Percentiles rank a stretch among this genome's conserved stretches.
phyloP scores from a whole-genome alignment of 2,113 vertebrate genomes.

The Vulpes lagopus region DNA sequence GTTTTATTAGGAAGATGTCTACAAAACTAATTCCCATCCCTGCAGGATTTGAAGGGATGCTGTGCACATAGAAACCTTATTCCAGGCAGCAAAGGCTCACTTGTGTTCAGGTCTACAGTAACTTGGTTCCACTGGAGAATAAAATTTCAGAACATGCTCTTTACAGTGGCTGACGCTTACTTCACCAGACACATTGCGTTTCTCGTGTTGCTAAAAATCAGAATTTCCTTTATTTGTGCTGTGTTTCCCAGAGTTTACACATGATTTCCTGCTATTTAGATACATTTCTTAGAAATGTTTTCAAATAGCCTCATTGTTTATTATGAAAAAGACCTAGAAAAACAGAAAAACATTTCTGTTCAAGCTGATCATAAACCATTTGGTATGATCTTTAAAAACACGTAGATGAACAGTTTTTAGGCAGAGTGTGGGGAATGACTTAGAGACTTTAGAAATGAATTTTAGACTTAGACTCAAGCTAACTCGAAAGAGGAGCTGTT shows the following conservation, averaged over 20 bases:
- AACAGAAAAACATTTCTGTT: background rate
- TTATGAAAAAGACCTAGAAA: background rate
- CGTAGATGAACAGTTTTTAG: background rate
- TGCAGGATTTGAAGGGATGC: background rate
- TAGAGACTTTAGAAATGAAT: background rate
- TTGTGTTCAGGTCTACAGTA: background rate
- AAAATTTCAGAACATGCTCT: background rate
- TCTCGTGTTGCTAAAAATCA: background rate
- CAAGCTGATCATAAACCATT: background rate
- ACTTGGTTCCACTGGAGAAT: background rate
- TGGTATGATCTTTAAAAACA: slow-evolving; percentile 24
- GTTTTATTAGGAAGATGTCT: slow-evolving; percentile 3
- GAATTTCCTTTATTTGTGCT: slow-evolving; percentile 22
- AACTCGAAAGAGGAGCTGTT: background rate
- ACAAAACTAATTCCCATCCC: background rate
- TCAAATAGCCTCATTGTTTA: slow-evolving; percentile 8
- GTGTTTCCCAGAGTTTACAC: slow-evolving; percentile 18
- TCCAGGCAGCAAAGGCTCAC: background rate
- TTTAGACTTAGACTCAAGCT: slow-evolving; percentile 4
- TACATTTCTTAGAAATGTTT: slow-evolving; percentile 59
- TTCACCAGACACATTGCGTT: background rate
- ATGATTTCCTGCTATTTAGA: slow-evolving; percentile 52
- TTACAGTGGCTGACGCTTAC: background rate
- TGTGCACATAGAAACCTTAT: background rate
- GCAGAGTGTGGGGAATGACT: background rate